Conservation (phyloP, 2,113 vertebrate species). For the Motacilla tschutschensis region DNA sequence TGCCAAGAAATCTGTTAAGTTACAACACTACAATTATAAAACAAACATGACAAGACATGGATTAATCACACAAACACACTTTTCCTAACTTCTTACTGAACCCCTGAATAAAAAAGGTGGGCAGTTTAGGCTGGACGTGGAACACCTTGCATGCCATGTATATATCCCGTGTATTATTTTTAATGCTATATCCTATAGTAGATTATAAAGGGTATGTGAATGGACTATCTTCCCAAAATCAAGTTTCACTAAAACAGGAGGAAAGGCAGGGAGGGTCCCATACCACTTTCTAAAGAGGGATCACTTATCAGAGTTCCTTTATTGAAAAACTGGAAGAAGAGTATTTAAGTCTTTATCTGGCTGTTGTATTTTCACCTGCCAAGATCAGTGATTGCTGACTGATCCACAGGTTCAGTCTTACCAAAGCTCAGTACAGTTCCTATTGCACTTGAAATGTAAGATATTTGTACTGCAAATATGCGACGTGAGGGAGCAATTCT, state of each 20-base stretch:
- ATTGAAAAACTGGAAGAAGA: not conserved
- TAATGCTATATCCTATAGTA: not conserved
- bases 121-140: not conserved
- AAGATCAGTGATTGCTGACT: not conserved
- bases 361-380: not conserved
- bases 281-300: not conserved
- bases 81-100: not conserved
- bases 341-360: not conserved
- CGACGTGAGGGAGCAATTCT: not conserved
- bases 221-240: not conserved
- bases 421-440: not conserved
- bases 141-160: not conserved
- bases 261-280: not conserved
- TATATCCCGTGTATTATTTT: not conserved
- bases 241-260: not conserved
- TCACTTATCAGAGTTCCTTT: not conserved
- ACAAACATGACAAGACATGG: not conserved
- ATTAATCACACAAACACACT: not conserved
- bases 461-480: not conserved
- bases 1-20: conserved; percentile 12
- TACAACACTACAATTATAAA: not conserved
- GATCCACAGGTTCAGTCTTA: not conserved
- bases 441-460: not conserved
- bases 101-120: not conserved
- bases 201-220: not conserved